Evolutionary conservation across 2,888 invertebrate species (phyloP).

Genomic region (Phorcus lineatus): DNA sequence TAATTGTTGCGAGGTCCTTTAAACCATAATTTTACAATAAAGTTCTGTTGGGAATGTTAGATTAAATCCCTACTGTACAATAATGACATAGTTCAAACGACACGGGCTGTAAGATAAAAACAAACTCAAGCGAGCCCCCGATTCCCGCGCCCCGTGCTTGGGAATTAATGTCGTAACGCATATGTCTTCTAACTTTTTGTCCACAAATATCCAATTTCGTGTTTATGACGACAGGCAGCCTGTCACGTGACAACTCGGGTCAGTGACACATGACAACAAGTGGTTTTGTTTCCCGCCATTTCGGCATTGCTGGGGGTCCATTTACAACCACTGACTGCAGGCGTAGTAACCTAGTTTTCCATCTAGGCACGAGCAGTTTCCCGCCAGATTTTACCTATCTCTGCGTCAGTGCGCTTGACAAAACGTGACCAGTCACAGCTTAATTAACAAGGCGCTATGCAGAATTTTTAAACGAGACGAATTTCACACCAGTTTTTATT

Average conservation of each 20-base stretch:
- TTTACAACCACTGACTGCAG: not conserved
- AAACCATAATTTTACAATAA: too few species aligned
- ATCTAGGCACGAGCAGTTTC: constrained; percentile 9
- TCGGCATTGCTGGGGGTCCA: not conserved
- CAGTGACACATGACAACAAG: not conserved
- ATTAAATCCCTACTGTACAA: too few species aligned
- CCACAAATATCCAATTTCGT: constrained; percentile 4
- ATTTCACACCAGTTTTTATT: too few species aligned
- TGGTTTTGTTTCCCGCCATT: constrained; percentile 1
- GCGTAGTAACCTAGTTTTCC: constrained; percentile 3
- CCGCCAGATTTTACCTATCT: constrained; percentile 2
- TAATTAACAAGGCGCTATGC: too few species aligned
- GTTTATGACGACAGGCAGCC: not conserved
- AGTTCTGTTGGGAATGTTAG: too few species aligned
- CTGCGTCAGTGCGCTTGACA: too few species aligned
- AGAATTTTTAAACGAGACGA: too few species aligned
- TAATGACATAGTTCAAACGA: not conserved
- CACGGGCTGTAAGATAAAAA: not conserved
- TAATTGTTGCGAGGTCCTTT: too few species aligned
- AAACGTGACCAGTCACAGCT: too few species aligned
- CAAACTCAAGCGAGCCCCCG: not conserved
- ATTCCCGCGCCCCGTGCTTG: too few species aligned
- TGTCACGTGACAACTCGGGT: not conserved
- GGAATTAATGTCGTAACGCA: too few species aligned
- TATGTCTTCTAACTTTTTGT: not conserved